Conservation (phyloP, 2,113 vertebrate genomes). For the Pogona vitticeps region DNA sequence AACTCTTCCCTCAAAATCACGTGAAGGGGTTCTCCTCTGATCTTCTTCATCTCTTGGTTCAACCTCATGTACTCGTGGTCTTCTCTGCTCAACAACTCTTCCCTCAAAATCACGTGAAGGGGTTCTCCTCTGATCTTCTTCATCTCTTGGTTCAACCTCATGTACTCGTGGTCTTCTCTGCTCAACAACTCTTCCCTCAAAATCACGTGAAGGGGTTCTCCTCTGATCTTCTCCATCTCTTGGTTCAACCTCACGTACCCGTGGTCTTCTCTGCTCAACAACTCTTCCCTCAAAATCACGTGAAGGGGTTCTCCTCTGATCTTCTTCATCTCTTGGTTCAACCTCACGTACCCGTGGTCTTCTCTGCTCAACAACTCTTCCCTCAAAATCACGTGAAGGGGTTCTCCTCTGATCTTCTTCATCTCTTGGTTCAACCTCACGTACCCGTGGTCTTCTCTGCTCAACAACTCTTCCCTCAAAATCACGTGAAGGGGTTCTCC, state of each 20-base stretch:
- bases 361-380: neutral
- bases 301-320: neutral
- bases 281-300: neutral
- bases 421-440: rapidly evolving
- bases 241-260: neutral
- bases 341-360: too few relatives aligned
- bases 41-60: too few relatives aligned
- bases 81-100: neutral
- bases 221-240: neutral
- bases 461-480: neutral
- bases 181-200: neutral
- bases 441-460: neutral
- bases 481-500: neutral
- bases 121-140: neutral
- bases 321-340: neutral
- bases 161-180: neutral
- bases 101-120: neutral
- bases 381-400: too few relatives aligned
- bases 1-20: too few relatives aligned
- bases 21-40: too few relatives aligned
- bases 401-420: neutral
- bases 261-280: neutral
- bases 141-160: neutral
- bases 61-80: too few relatives aligned
- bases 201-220: neutral